These are phyloP conservation scores for Emydocephalus ijimae DNA, from an alignment of 2,113 vertebrate genomes.

Conservation along the genomic window DNA sequence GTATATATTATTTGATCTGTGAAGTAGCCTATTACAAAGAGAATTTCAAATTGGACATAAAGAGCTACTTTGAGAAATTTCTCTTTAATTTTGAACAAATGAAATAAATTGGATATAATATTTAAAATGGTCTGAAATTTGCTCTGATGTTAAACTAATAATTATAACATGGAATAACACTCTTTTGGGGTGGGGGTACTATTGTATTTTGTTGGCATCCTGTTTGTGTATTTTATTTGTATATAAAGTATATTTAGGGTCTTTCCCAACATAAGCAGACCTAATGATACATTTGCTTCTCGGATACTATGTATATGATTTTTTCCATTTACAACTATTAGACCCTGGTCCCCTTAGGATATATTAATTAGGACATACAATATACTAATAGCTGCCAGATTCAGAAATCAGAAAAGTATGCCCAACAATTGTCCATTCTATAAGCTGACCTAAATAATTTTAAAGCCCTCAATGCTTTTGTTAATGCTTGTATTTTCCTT, in stretches of 20 bases:
- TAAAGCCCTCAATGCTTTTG: neutral
- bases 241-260: neutral
- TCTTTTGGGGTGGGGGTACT: neutral
- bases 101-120: neutral
- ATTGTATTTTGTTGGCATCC: neutral
- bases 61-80: neutral
- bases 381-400: neutral
- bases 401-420: neutral
- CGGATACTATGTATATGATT: neutral
- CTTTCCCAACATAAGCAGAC: neutral
- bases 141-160: neutral
- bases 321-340: neutral
- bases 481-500: neutral
- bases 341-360: neutral
- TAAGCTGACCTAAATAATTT: neutral
- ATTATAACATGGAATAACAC: neutral
- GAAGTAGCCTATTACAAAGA: neutral
- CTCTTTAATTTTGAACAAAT: neutral
- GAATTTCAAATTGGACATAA: neutral
- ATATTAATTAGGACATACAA: neutral
- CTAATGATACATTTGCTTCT: neutral
- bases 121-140: neutral
- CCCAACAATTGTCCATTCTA: neutral
- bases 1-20: neutral
- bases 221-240: neutral